A percentile compares a stretch with the other conserved stretches of the same genome.
These are phyloP conservation scores for Squalus acanthias DNA, from an alignment of 2,797 vertebrate species.

Conservation along the genomic window DNA sequence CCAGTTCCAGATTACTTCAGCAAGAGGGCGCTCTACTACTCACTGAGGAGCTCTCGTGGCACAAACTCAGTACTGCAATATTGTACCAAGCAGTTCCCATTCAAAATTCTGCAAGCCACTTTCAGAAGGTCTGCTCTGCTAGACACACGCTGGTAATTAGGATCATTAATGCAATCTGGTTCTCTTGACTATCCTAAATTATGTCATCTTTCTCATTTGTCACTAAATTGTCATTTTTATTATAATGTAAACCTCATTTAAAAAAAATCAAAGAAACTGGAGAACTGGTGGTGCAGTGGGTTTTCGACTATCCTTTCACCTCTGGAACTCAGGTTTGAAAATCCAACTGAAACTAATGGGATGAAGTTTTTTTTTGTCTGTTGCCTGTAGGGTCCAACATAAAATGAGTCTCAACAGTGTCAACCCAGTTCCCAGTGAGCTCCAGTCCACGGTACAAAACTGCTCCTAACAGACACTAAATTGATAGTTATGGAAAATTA, in stretches of 20 bases:
- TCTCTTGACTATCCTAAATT: not conserved
- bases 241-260: not conserved
- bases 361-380: not conserved
- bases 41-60: not conserved
- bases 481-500: not conserved
- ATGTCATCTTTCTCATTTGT: not conserved
- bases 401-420: not conserved
- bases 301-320: too few species aligned
- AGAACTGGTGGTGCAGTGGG: too few species aligned
- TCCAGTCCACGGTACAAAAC: not conserved
- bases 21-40: not conserved
- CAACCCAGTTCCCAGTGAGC: not conserved
- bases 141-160: not conserved
- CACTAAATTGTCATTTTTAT: not conserved
- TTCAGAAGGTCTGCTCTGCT: not conserved
- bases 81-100: not conserved
- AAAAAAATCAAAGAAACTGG: not conserved
- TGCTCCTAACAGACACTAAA: not conserved
- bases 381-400: not conserved
- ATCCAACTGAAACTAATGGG: not conserved
- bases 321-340: not conserved
- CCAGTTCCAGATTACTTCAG: not conserved
- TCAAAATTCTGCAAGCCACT: not conserved
- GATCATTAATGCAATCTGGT: not conserved
- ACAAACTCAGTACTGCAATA: not conserved